Base-by-base conservation (phyloP, 2,888 invertebrate genomes). In the Antitype chi region DNA sequence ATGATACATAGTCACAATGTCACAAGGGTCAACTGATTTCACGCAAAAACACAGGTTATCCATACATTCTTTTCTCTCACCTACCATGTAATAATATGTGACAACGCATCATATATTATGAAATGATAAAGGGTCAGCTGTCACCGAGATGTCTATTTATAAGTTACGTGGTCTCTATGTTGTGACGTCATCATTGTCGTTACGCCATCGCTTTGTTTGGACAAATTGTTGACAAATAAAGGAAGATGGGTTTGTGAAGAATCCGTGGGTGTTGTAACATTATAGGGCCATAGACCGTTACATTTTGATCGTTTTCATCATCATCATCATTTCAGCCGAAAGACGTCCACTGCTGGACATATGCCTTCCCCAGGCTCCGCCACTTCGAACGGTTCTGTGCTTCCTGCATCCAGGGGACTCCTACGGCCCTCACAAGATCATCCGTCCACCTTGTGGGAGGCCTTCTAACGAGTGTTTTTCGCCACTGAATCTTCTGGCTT, bases 61-160 rank as follows among this genome's bases (percentile, higher is more conserved):
- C 47, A 76, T 49, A 60, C 68, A 66, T 80, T 84, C 17, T 76
- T 69, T 83, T 77, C 28, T 83, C 57, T 74, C 84, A 74, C 74
- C 57, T 55, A 66, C 43, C 70, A 69, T 47, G 81, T 71, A 66
- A 71, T 43, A 70, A 70, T 43, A 43, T 32, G 47, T 84, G 80
- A 79, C 57, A 55, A 23, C 38, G 9, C 69, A 53, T 69, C 20
- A 63, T 53, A 38, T 8, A 76, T 84, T 84, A 55, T 55, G 72
- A 72, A 67, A 80, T 72, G 38, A 74, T 55, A 62, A 73, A 82
- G 82, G 76, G 82, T 84, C 84, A 72, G 38, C 72, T 59, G 76
- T 59, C 84, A 74, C 25, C 23, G 38, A 49, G 52, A 0, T 68
- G 62, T 72, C 75, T 75, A 68, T 71, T 53, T 64, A 38, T 69